A percentile compares a stretch with the other conserved stretches of the same genome.
These are phyloP conservation scores for Girardinus metallicus DNA, from an alignment of 2,797 vertebrate species.

Conservation along the genomic window DNA sequence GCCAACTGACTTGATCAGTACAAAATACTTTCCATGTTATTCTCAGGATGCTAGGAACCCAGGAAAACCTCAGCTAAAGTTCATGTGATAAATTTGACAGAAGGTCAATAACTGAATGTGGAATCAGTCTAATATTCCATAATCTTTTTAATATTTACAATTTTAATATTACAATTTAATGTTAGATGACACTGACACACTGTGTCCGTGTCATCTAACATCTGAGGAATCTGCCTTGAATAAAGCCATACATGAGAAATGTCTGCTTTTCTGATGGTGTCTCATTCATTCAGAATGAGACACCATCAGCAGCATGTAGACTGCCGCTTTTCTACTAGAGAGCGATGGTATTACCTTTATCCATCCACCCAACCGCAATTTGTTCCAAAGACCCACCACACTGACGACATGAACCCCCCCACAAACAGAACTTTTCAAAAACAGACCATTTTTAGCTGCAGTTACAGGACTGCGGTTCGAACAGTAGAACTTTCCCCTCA, in stretches of 20 bases:
- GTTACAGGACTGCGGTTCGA: constrained; percentile 18
- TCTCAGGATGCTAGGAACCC: neutral
- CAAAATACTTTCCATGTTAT: neutral
- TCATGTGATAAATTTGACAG: neutral
- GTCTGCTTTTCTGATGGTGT: neutral
- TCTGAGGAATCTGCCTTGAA: neutral
- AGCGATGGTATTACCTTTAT: neutral
- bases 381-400: constrained; percentile 8
- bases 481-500: constrained; percentile 37
- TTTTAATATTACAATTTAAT: too few relatives aligned
- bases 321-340: neutral
- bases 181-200: too few relatives aligned
- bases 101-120: neutral
- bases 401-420: neutral
- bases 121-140: neutral
- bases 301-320: neutral
- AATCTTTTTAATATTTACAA: neutral
- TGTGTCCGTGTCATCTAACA: too few relatives aligned
- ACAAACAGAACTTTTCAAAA: neutral
- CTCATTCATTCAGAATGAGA: neutral
- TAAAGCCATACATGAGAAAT: neutral
- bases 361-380: neutral
- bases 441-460: constrained; percentile 24
- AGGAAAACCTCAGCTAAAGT: neutral
- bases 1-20: neutral